A percentile compares a stretch with the other conserved stretches of the same genome.
These are phyloP conservation scores for Hoplostethus atlanticus DNA, from an alignment of 2,797 vertebrate species.

Conservation along the genomic window DNA sequence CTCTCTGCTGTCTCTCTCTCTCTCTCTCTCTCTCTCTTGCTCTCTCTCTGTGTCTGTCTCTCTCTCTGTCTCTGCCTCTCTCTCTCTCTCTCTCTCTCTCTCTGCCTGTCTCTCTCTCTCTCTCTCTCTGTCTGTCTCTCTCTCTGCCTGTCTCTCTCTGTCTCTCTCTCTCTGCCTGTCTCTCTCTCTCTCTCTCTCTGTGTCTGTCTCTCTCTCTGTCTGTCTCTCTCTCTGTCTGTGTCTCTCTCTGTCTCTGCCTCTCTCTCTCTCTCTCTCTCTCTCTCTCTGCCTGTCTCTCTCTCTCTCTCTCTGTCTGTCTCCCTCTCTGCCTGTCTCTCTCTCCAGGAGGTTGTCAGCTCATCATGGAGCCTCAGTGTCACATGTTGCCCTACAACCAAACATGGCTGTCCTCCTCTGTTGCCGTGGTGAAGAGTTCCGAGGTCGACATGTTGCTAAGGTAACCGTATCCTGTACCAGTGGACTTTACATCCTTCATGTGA, in stretches of 20 bases:
- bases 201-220: too few species aligned
- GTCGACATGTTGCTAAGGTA: slow-evolving; percentile 89
- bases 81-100: not conserved
- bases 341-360: slow-evolving; percentile 87
- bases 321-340: not conserved
- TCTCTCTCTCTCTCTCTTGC: not conserved
- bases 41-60: not conserved
- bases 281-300: not conserved
- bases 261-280: not conserved
- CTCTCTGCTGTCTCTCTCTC: slow-evolving; percentile 34
- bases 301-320: not conserved
- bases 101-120: not conserved
- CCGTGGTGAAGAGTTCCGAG: slow-evolving; percentile 88
- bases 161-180: too few species aligned
- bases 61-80: too few species aligned
- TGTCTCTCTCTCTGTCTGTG: not conserved
- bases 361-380: slow-evolving; percentile 90
- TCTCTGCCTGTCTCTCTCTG: too few species aligned
- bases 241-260: slow-evolving; percentile 20
- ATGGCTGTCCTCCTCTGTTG: slow-evolving; percentile 81
- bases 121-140: too few species aligned
- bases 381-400: slow-evolving; percentile 92
- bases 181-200: too few species aligned
- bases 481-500: not conserved
- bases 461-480: not conserved